Evolutionary conservation across 2,113 vertebrate genomes (phyloP), one percentile per base, ranked within the genome.

Genomic region (Trachemys scripta): DNA sequence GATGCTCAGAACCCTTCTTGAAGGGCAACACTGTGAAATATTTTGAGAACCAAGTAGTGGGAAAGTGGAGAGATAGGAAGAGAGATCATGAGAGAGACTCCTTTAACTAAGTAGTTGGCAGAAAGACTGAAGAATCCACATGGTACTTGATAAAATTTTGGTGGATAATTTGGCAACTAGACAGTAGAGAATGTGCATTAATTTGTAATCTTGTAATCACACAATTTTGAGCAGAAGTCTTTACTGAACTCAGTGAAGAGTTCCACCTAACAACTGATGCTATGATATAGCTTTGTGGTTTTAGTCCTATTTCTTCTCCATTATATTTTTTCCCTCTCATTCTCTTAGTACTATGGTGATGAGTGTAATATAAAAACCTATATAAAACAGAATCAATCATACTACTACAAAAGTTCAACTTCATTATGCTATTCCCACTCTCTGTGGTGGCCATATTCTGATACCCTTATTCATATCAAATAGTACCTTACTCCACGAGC

Each of bases 31-130:
- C 84, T 65, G 80, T 10, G 3, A 91, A 88, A 45, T 91, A 81
- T 49, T 91, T 90, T 85, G 82, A 89, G 45, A 20, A 69, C 35
- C 91, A 78, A 91, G 14, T 11, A 56, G n/a, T 5, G 88, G 53
- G 4, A 87, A 16, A 84, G 35, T 19, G 27, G 88, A 10, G 6
- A 82, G 84, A 91, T 2, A 10, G 16, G 88, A 87, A 24, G 12
- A 93, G 92, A 31, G 9, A 78, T 14, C 8, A 78, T 29, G 76
- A 57, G 54, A 78, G 35, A n/a, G 17, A 17, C 76, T 65, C 79
- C 75, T 53, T 89, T 85, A 86, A 88, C 38, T 42, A 91, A 25
- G 17, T 88, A 38, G 38, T 20, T 35, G 9, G 72, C 5, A 24
- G 42, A 76, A 76, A 76, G 51, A 24, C 57, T 45, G 49, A 82